Evolutionary conservation across 2,797 vertebrate species (phyloP).

Genomic region (Spinus olivaceus): DNA sequence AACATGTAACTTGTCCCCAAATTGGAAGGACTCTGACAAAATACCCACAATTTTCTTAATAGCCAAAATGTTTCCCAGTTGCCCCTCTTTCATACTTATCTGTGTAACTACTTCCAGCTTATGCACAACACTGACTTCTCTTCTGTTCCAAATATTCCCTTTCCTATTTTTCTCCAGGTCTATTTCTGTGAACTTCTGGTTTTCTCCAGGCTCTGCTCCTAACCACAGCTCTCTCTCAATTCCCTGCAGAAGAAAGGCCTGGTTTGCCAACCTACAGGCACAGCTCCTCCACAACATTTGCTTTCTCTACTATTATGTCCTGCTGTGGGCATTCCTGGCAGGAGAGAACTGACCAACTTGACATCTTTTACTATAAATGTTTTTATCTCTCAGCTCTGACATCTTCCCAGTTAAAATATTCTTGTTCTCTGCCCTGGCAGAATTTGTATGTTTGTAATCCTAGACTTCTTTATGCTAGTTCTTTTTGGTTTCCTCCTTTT

Average conservation of each 20-base stretch:
- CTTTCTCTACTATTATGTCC: not conserved
- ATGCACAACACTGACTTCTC: not conserved
- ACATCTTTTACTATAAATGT: conserved; percentile 20
- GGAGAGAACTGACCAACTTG: not conserved
- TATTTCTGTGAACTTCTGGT: not conserved
- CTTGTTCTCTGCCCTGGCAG: not conserved
- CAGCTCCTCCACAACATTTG: not conserved
- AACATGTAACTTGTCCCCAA: not conserved
- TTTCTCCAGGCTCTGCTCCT: not conserved
- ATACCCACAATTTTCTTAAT: not conserved
- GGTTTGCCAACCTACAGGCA: not conserved
- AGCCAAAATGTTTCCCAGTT: not conserved
- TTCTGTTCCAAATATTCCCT: not conserved
- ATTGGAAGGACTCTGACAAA: not conserved
- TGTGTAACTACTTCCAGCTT: not conserved
- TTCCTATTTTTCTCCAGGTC: not conserved
- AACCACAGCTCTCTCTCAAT: not conserved
- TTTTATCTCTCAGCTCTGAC: not conserved
- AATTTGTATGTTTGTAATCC: not conserved
- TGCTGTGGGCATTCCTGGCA: conserved; percentile 5
- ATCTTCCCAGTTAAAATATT: not conserved
- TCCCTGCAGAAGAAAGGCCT: not conserved
- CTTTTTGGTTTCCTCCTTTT: not conserved
- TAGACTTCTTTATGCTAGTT: not conserved
- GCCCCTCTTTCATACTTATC: not conserved